These are phyloP conservation scores for Phylloscopus trochilus DNA, from an alignment of 2,113 vertebrate species.

Conservation along the genomic window DNA sequence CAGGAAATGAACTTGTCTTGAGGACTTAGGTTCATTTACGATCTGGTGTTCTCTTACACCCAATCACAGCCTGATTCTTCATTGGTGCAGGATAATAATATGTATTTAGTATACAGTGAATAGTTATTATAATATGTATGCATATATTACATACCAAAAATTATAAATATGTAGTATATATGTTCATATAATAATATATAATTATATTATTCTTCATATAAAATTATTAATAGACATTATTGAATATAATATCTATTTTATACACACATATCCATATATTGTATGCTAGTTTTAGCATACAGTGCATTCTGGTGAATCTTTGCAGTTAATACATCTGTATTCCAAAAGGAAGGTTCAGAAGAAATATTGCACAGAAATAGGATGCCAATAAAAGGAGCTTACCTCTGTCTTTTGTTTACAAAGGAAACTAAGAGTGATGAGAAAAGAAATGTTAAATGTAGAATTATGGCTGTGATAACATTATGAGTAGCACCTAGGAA, in stretches of 20 bases:
- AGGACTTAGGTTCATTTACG: not conserved
- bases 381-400: not conserved
- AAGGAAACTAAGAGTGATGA: not conserved
- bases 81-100: not conserved
- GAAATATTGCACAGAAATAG: not conserved
- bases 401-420: not conserved
- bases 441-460: not conserved
- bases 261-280: not conserved
- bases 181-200: too few species aligned
- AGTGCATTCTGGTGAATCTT: not conserved
- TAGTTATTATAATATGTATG: too few species aligned
- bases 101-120: not conserved
- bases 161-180: too few species aligned
- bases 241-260: not conserved
- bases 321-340: not conserved
- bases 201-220: too few species aligned
- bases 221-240: too few species aligned
- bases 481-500: not conserved
- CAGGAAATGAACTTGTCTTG: not conserved
- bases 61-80: not conserved
- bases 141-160: not conserved
- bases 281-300: not conserved
- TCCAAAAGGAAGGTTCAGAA: not conserved
- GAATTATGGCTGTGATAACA: not conserved
- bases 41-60: not conserved